phyloP scores from a whole-genome alignment of 2,797 vertebrate genomes.

The Poecilia velifera region DNA sequence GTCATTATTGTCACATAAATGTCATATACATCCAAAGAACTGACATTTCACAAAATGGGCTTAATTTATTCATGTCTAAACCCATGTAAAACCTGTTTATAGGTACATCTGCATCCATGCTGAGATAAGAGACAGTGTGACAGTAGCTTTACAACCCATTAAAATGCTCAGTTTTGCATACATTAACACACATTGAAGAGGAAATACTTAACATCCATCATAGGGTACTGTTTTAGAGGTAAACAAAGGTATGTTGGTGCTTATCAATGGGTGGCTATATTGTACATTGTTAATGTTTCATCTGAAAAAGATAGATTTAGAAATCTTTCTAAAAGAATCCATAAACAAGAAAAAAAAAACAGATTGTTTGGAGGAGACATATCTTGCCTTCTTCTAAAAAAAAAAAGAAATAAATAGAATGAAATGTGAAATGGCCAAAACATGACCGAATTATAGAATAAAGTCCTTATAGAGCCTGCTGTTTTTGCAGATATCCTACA shows the following conservation, averaged over 20 bases:
- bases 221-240: slow-evolving; percentile 38
- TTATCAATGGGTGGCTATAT: slow-evolving; percentile 31
- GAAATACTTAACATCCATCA: slow-evolving; percentile 42
- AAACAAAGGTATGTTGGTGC: slow-evolving; percentile 33
- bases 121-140: background rate
- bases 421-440: background rate
- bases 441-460: background rate
- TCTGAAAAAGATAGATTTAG: slow-evolving; percentile 35
- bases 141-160: background rate
- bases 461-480: background rate
- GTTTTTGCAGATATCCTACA: background rate
- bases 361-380: background rate
- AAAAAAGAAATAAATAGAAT: background rate
- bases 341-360: slow-evolving; percentile 21
- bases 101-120: background rate
- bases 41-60: slow-evolving; percentile 29
- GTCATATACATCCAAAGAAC: background rate
- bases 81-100: background rate
- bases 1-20: background rate
- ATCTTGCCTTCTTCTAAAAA: background rate
- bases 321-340: slow-evolving; percentile 20
- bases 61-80: background rate
- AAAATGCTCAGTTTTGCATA: slow-evolving; percentile 36
- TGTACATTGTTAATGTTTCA: slow-evolving; percentile 13
- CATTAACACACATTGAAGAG: slow-evolving; percentile 44